These are phyloP conservation scores for Drosophila micromelanica DNA, from an alignment of 1,140 invertebrate genomes.

Conservation along the genomic window DNA sequence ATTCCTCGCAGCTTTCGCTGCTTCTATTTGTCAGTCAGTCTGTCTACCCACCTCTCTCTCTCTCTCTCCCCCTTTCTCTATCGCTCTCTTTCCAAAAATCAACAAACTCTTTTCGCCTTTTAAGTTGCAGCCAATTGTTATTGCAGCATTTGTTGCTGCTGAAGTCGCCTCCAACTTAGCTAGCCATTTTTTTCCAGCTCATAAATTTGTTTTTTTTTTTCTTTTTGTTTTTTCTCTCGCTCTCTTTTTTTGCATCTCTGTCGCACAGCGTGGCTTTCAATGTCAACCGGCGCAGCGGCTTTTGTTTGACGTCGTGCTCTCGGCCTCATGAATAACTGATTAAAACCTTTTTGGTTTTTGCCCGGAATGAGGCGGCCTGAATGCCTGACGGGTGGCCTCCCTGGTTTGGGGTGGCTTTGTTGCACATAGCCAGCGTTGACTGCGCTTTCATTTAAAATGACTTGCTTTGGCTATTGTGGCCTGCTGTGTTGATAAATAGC, in stretches of 20 bases:
- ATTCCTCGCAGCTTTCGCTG: slow-evolving; percentile 4
- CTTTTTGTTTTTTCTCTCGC: not conserved
- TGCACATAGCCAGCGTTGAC: slow-evolving; percentile 22
- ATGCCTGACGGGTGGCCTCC: not conserved
- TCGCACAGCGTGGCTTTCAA: slow-evolving; percentile 54
- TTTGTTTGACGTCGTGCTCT: slow-evolving; percentile 74
- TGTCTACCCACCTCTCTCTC: slow-evolving; percentile 1
- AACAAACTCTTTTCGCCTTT: slow-evolving; percentile 50
- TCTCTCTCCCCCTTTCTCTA: slow-evolving; percentile 1
- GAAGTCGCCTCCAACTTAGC: slow-evolving; percentile 27
- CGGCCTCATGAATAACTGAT: slow-evolving; percentile 80
- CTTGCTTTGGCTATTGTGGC: slow-evolving; percentile 45
- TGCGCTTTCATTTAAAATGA: slow-evolving; percentile 76
- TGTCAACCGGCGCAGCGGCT: slow-evolving; percentile 74
- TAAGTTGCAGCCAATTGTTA: slow-evolving; percentile 81
- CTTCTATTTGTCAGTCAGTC: slow-evolving; percentile 60
- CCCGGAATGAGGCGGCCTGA: slow-evolving; percentile 14
- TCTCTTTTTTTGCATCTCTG: slow-evolving; percentile 1
- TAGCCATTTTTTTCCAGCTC: slow-evolving; percentile 70
- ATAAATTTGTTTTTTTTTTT: slow-evolving; percentile 75
- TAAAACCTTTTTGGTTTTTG: slow-evolving; percentile 74
- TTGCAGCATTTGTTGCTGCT: slow-evolving; percentile 49
- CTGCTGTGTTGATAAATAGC: slow-evolving; percentile 38
- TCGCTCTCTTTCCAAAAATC: slow-evolving; percentile 41
- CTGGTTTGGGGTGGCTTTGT: not conserved